phyloP scores from a whole-genome alignment of 2,797 vertebrate species.

The Buphagus erythrorhynchus region DNA sequence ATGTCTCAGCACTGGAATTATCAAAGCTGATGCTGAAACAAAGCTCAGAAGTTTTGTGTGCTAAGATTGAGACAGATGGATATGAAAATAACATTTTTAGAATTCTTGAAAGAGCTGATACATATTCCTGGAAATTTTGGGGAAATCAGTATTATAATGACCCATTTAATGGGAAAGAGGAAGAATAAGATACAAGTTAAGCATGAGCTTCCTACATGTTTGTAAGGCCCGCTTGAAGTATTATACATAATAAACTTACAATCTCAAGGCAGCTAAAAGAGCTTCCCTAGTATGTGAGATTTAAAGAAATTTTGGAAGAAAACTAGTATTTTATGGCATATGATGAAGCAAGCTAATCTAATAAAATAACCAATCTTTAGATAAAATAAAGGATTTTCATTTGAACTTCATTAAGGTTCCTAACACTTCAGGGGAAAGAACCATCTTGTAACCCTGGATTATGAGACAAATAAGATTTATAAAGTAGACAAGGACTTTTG shows the following conservation, averaged over 20 bases:
- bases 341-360: background rate
- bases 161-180: background rate
- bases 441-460: background rate
- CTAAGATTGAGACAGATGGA: background rate
- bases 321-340: background rate
- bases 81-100: background rate
- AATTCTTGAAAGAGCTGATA: background rate
- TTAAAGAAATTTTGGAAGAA: background rate
- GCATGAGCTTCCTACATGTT: background rate
- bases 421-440: background rate
- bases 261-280: background rate
- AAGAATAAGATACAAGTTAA: background rate
- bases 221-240: background rate
- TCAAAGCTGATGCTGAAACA: background rate
- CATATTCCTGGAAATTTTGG: background rate
- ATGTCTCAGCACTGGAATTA: background rate
- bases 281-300: background rate
- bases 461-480: background rate
- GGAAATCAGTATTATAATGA: background rate
- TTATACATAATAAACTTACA: background rate
- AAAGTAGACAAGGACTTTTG: background rate
- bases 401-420: background rate
- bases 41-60: background rate
- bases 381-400: background rate
- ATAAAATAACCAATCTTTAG: background rate